These are phyloP conservation scores for Aptenodytes forsteri DNA, from an alignment of 2,113 vertebrate genomes.

Conservation along the genomic window DNA sequence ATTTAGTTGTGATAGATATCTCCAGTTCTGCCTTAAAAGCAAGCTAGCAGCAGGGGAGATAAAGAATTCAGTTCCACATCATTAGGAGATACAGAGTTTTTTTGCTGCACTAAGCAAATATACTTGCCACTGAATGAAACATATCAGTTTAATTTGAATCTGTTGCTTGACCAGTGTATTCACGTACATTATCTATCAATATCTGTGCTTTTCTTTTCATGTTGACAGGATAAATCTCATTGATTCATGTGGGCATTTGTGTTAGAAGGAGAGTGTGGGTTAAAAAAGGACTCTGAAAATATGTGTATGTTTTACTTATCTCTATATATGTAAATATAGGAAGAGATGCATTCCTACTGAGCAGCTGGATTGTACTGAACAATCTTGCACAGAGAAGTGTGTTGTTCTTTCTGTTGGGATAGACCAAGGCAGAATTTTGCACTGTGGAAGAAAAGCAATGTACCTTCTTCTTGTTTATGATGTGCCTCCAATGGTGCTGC, in stretches of 20 bases:
- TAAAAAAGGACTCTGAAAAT: background rate
- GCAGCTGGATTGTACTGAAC: background rate
- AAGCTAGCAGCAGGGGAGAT: background rate
- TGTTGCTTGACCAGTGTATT: background rate
- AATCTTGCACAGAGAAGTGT: background rate
- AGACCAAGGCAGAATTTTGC: background rate
- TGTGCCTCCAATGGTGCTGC: background rate
- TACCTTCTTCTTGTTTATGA: background rate
- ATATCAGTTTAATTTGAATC: background rate
- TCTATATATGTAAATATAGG: background rate
- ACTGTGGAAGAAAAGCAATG: background rate
- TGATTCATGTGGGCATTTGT: background rate
- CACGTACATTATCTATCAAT: background rate
- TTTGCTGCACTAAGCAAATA: constrained; percentile 31
- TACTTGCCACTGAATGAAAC: background rate
- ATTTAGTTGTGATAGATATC: constrained; percentile 35
- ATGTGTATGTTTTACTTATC: background rate
- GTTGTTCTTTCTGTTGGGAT: background rate
- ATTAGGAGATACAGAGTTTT: background rate
- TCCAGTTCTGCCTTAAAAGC: constrained; percentile 32
- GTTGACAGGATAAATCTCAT: background rate
- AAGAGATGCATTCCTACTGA: background rate
- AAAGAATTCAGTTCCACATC: constrained; percentile 29
- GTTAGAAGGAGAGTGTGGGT: background rate
- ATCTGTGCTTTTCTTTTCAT: background rate